Evolutionary conservation across 2,113 vertebrate species (phyloP), one percentile per base, ranked within the genome.

Genomic region (Prochilodus magdalenae): DNA sequence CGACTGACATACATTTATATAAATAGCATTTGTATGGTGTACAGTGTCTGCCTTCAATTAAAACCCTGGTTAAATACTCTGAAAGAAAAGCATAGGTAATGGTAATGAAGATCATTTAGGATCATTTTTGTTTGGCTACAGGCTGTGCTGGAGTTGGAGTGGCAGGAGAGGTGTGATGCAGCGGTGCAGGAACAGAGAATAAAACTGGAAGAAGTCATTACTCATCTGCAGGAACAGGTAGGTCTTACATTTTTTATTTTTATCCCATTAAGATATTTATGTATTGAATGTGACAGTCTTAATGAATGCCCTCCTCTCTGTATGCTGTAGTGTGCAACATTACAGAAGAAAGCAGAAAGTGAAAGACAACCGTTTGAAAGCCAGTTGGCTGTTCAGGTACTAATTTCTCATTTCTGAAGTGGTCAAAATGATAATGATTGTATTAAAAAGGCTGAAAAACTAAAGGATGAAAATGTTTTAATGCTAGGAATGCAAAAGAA

Each of bases 191-290:
- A 94, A 76, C 91, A 91, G 78, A 92, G 90, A 66, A 92, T 94
- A 0, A 75, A 88, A 67, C 84, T 90, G 47, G 91, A 92, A 84
- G 88, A 92, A 84, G 86, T 86, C 60, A n/a, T 95, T 75, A 70
- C 87, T 29, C 90, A 88, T 26, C 91, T 95, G 77, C 92, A 94
- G 71, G 90, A 93, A 63, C 92, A 94, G 94, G 95, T 95, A 78
- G 15, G 36, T 36, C 36, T 36, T 36, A 3, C 36, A 36, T 13
- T 57, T 18, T 57, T 53, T 53, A 16, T 36, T 36, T 3, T 36
- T 57, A 5, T 36, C 3, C 55, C 20, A 20, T 60, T 11, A 13
- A 53, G 12, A 18, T 30, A 20, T 27, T 47, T 73, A 13, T 30
- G 24, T 3, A 15, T 73, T 0, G 71, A 15, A 16, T 55, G 16